Evolutionary conservation across 1,140 invertebrate species (phyloP).

Genomic region (Phthorimaea operculella): DNA sequence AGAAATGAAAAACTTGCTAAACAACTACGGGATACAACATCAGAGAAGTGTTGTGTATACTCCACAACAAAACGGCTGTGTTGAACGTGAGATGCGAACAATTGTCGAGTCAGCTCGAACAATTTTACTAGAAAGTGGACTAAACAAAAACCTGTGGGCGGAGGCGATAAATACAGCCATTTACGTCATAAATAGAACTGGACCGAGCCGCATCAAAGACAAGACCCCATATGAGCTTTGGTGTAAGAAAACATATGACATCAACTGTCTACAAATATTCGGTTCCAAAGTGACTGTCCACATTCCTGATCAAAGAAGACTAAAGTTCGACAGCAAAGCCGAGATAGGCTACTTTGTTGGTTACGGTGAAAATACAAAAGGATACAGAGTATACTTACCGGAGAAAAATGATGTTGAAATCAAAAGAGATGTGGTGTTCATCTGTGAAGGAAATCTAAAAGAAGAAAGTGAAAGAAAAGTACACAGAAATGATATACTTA

Average conservation of each 20-base stretch:
- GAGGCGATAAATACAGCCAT: conserved; percentile 34
- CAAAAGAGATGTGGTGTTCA: conserved; percentile 7
- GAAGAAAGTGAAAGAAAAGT: too few species aligned
- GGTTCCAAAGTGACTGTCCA: conserved; percentile 28
- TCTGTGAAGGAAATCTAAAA: not conserved
- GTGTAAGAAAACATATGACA: conserved; percentile 14
- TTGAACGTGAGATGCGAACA: conserved; percentile 45
- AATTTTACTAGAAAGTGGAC: conserved; percentile 15
- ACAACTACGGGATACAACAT: conserved; percentile 29
- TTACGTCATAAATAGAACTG: conserved; percentile 37
- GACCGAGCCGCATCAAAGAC: conserved; percentile 20
- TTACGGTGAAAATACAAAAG: conserved; percentile 20
- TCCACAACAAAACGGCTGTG: conserved; percentile 55
- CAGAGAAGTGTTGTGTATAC: conserved; percentile 41
- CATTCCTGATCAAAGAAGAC: conserved; percentile 28
- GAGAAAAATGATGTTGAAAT: not conserved
- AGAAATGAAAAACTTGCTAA: conserved; percentile 22
- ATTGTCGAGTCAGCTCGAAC: conserved; percentile 48
- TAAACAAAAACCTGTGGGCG: conserved; percentile 32
- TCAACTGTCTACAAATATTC: conserved; percentile 26
- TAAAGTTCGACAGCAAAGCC: conserved; percentile 28
- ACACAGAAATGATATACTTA: too few species aligned
- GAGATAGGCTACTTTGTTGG: conserved; percentile 30
- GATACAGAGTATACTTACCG: not conserved
- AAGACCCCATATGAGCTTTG: conserved; percentile 41